A percentile compares a stretch with the other conserved stretches of the same genome.
These are phyloP conservation scores for Emydura subglobosa DNA, from an alignment of 2,113 vertebrate genomes.

Conservation along the genomic window DNA sequence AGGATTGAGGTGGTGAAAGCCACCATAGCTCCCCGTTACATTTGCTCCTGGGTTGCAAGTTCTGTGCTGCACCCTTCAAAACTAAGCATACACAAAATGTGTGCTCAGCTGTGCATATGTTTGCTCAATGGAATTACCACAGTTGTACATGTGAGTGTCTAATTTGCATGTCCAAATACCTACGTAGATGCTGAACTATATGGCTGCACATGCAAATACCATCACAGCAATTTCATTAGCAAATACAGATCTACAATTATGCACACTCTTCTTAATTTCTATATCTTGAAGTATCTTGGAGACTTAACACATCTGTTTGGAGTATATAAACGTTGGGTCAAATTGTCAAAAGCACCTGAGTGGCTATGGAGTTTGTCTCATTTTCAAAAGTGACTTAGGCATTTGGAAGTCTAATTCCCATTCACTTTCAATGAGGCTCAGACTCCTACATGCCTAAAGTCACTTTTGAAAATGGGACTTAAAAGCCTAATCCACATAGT, in stretches of 20 bases:
- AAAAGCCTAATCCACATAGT: neutral
- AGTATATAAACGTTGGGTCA: neutral
- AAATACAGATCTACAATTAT: neutral
- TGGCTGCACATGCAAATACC: neutral
- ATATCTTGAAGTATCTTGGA: neutral
- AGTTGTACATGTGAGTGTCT: neutral
- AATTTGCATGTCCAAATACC: neutral
- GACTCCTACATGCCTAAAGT: no score
- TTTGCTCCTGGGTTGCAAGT: neutral
- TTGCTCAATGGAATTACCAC: neutral
- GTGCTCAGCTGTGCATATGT: neutral
- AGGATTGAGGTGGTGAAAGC: neutral
- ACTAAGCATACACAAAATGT: neutral
- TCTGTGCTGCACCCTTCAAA: neutral
- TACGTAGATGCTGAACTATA: neutral
- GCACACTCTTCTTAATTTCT: neutral
- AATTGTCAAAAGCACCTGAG: fast-evolving
- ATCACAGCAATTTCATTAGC: neutral
- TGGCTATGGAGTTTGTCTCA: neutral
- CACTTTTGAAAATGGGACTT: no score
- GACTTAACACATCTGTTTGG: neutral
- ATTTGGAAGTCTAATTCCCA: neutral
- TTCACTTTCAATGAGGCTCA: neutral
- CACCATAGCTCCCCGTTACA: fast-evolving
- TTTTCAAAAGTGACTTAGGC: neutral